phyloP scores from a whole-genome alignment of 1,140 invertebrate species.

The Diorhabda elongata region DNA sequence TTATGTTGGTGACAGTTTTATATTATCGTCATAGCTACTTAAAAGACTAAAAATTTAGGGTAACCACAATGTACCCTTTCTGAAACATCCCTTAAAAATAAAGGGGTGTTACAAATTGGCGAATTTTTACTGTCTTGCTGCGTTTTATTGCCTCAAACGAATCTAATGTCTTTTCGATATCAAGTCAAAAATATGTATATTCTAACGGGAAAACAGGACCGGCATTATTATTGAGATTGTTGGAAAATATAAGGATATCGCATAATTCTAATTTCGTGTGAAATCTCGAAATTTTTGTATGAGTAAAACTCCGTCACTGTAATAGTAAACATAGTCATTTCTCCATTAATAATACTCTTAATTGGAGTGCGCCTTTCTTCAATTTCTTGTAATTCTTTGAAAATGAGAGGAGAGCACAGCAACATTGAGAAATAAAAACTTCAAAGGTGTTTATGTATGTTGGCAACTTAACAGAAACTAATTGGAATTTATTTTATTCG shows the following conservation, averaged over 20 bases:
- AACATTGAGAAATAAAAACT: neutral
- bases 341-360: no score
- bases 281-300: no score
- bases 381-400: no score
- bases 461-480: conserved; percentile 2
- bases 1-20: neutral
- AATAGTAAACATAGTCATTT: no score
- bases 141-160: conserved; percentile 16
- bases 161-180: conserved; percentile 14
- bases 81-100: conserved; percentile 6
- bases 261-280: no score
- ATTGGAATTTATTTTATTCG: neutral
- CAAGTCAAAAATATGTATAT: neutral
- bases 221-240: no score
- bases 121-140: conserved; percentile 16
- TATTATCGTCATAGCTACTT: neutral
- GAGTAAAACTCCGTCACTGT: no score
- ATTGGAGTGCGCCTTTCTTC: no score
- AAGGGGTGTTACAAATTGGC: conserved; percentile 17
- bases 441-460: neutral
- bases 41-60: neutral
- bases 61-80: conserved; percentile 13
- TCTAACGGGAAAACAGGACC: no score
- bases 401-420: no score
- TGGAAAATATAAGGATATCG: no score